Percentiles rank a stretch among this genome's conserved stretches.
These are phyloP conservation scores for Chionis minor DNA, from an alignment of 2,113 vertebrate genomes.

Conservation along the genomic window DNA sequence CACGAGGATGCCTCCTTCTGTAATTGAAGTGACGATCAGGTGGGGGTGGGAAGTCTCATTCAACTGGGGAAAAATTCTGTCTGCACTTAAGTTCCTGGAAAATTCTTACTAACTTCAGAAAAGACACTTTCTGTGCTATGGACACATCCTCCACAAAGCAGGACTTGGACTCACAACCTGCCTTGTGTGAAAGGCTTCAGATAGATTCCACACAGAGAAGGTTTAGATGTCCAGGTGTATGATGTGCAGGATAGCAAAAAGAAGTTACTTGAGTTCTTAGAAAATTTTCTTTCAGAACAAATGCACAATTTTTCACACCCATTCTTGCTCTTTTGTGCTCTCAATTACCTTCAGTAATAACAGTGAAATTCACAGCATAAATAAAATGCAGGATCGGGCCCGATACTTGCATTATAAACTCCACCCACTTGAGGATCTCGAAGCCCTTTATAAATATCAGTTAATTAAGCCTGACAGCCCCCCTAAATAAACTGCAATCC, in stretches of 20 bases:
- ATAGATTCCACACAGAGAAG: background rate
- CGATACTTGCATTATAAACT: background rate
- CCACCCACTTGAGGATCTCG: constrained; percentile 29
- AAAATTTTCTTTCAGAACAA: background rate
- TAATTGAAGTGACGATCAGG: background rate
- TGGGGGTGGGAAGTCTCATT: background rate
- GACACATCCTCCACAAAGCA: background rate
- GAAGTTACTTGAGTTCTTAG: background rate
- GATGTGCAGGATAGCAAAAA: background rate
- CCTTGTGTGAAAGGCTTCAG: background rate
- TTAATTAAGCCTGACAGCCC: constrained; percentile 64
- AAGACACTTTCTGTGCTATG: background rate
- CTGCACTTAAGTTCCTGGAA: background rate
- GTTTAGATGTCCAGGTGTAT: background rate
- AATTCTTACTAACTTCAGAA: background rate
- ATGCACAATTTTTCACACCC: background rate
- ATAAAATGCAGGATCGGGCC: background rate
- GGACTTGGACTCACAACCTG: background rate
- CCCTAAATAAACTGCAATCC: constrained; percentile 42
- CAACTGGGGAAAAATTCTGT: background rate
- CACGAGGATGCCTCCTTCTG: background rate
- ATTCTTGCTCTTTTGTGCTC: background rate
- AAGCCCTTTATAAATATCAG: constrained; percentile 60
- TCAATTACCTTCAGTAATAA: background rate
- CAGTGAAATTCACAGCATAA: background rate